Percentiles rank a stretch among this genome's conserved stretches.
These are phyloP conservation scores for Palaemon carinicauda DNA, from an alignment of 1,140 invertebrate genomes.

Conservation along the genomic window DNA sequence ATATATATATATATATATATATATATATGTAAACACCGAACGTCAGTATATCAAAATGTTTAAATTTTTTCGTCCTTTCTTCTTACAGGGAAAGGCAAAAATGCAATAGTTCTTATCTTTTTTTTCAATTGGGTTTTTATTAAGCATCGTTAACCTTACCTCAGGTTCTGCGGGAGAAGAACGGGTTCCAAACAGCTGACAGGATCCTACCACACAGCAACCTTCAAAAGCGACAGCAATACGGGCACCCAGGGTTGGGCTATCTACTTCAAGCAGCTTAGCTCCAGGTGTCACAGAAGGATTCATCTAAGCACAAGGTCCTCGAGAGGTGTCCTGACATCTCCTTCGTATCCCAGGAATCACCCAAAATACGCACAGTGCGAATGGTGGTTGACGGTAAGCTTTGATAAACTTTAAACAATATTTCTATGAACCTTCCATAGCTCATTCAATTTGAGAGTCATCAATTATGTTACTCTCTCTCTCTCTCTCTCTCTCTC, in stretches of 20 bases:
- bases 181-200: background rate
- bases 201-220: background rate
- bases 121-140: no score
- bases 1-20: no score
- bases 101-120: no score
- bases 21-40: no score
- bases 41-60: no score
- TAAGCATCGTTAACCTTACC: no score
- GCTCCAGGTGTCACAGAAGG: background rate
- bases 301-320: background rate
- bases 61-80: no score
- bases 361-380: constrained; percentile 3
- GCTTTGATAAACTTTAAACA: background rate
- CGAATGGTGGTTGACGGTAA: background rate
- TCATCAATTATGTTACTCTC: no score
- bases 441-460: no score
- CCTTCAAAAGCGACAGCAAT: background rate
- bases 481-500: no score
- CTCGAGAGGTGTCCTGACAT: background rate
- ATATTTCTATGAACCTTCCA: no score
- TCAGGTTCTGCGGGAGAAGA: background rate
- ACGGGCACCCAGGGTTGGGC: background rate
- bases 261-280: background rate
- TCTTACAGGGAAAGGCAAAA: no score
- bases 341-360: background rate